A percentile compares a stretch with the other conserved stretches of the same genome.
Conservation (phyloP, 2,113 vertebrate genomes). For the Struthidea cinerea region DNA sequence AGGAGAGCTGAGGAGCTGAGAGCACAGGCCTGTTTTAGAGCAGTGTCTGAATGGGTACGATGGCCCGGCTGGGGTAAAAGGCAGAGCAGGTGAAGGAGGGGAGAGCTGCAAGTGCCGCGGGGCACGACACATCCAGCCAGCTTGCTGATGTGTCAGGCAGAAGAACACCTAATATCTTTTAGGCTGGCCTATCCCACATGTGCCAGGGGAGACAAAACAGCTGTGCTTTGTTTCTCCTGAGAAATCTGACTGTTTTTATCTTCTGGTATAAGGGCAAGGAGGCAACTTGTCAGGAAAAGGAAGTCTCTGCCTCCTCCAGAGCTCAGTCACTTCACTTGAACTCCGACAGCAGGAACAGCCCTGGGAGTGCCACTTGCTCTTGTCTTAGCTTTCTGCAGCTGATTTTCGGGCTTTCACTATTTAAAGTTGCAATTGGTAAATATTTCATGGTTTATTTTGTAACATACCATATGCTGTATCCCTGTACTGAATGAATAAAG, state of each 20-base stretch:
- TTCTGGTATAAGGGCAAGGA: background rate
- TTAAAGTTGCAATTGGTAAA: background rate
- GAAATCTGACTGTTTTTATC: background rate
- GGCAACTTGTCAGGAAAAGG: background rate
- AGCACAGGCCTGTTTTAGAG: background rate
- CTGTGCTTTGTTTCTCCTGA: background rate
- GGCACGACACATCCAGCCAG: background rate
- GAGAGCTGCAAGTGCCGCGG: background rate
- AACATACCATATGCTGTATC: background rate
- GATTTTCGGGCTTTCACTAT: background rate
- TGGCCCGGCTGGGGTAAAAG: background rate
- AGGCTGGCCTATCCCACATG: background rate
- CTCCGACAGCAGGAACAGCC: rapidly evolving
- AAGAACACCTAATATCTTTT: background rate
- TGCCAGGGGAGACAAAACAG: background rate
- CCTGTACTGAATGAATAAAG: slow-evolving; percentile 25
- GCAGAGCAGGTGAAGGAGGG: background rate
- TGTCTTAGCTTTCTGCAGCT: background rate
- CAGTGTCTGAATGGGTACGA: background rate
- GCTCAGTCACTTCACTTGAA: background rate
- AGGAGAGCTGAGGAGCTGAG: background rate
- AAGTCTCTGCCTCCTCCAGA: background rate
- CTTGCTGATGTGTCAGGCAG: background rate
- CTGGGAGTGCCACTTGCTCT: background rate
- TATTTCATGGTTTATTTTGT: background rate